These are phyloP conservation scores for Noctilio leporinus DNA, from an alignment of 2,113 vertebrate species.

Conservation along the genomic window DNA sequence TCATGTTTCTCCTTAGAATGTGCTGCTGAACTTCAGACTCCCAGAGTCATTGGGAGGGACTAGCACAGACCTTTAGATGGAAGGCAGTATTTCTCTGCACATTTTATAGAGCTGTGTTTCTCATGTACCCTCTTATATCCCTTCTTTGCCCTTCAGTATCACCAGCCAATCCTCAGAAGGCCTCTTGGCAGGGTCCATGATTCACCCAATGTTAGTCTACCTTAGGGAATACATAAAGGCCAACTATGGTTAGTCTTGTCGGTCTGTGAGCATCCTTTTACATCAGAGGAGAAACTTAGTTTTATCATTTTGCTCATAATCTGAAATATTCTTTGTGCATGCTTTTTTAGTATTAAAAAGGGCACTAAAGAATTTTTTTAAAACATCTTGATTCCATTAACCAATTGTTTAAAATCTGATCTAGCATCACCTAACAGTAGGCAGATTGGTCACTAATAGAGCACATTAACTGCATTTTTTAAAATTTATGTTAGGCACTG, in stretches of 20 bases:
- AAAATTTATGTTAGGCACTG: neutral
- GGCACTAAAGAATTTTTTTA: neutral
- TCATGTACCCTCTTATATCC: neutral
- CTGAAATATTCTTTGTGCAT: neutral
- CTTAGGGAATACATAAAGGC: neutral
- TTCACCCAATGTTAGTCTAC: neutral
- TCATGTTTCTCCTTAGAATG: neutral
- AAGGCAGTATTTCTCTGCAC: conserved; percentile 25
- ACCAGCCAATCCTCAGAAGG: conserved; percentile 6
- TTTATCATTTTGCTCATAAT: neutral
- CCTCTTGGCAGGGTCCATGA: neutral
- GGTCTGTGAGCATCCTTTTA: neutral
- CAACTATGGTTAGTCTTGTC: neutral
- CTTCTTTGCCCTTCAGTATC: conserved; percentile 18
- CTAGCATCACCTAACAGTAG: neutral
- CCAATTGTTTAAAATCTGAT: neutral
- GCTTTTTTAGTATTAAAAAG: neutral
- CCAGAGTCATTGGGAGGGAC: neutral
- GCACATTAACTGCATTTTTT: neutral
- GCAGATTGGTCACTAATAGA: neutral
- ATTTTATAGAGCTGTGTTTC: neutral
- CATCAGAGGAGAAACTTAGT: neutral
- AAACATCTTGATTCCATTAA: neutral
- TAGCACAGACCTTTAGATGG: neutral
- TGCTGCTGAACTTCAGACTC: neutral